A percentile compares a stretch with the other conserved stretches of the same genome.
These are phyloP conservation scores for Ceyx melanurus DNA, from an alignment of 2,113 vertebrate species.

Conservation along the genomic window DNA sequence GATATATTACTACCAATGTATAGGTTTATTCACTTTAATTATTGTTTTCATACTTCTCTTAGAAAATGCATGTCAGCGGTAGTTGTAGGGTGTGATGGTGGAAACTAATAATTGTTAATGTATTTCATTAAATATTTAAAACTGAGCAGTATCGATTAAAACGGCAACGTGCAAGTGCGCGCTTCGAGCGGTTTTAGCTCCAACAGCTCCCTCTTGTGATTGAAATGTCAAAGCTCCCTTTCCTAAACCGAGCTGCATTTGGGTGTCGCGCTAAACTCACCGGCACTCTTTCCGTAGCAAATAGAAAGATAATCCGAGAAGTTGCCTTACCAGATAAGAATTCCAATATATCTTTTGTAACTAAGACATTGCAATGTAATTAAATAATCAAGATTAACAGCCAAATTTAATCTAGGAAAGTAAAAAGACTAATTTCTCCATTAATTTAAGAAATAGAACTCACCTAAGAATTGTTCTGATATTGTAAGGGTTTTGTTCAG, in stretches of 20 bases:
- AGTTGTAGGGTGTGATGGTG: constrained; percentile 52
- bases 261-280: background rate
- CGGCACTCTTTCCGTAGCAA: background rate
- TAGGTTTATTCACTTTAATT: constrained; percentile 71
- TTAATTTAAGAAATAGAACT: background rate
- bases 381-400: background rate
- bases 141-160: constrained; percentile 51
- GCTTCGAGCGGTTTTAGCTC: constrained; percentile 53
- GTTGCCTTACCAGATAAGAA: constrained; percentile 8
- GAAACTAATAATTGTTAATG: constrained; percentile 76
- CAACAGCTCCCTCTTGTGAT: constrained; percentile 81
- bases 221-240: background rate
- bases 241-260: background rate
- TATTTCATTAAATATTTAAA: constrained; percentile 74
- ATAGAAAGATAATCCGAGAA: background rate
- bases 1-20: constrained; percentile 39
- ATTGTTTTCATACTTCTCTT: constrained; percentile 69
- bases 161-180: background rate
- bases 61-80: constrained; percentile 59
- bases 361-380: background rate
- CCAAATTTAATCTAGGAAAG: constrained; percentile 18
- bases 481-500: background rate
- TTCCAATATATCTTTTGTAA: background rate
- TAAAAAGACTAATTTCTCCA: background rate
- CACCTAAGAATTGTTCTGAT: constrained; percentile 15